Base-by-base conservation (phyloP, 2,888 invertebrate genomes). In the Lochmaea crataegi region DNA sequence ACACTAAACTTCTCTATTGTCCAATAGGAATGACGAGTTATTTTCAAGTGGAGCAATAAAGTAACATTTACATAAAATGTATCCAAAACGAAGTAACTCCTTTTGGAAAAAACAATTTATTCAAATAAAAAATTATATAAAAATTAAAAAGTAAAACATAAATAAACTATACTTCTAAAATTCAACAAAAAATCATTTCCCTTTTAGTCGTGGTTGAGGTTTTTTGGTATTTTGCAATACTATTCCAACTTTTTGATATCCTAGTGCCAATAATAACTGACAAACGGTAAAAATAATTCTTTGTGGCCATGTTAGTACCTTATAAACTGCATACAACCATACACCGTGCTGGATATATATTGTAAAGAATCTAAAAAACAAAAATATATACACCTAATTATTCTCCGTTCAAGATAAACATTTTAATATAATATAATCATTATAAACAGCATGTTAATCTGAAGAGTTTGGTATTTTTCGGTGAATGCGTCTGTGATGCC, bases 301-400 rank as follows among this genome's bases (percentile, higher is more conserved):
- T 71, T 89, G 88, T 85, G 89, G 88, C 89, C 90, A 89, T 76
- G 85, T 87, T 86, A 90, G 86, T 73, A 88, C 80, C 45, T 87
- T 87, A 82, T 90, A 88, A 67, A 90, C 83, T 2, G 87, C 87
- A 83, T 90, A 90, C 4, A 90, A 80, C 89, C 90, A 89, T 38
- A 89, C 84, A 58, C 87, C 81, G 7, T 87, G 82, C 79, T 87
- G 78, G 80, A 88, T 87, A 83, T 88, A 88, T 67, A 90, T 87
- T 86, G 88, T 87, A 1, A 87, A 60, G 60, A 83, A 80, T 56
- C 85, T 85, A 80, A 83, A 75, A 71, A 72, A 72, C 6, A n/a
- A 73, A 68, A 66, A 57, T 57, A 41, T 9, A 38, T 56, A 32
- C 18, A 56, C 41, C 11, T n/a, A 12, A 32, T 9, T 22, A 22